phyloP scores from a whole-genome alignment of 1,140 invertebrate species.

The Wiebesia pumilae region DNA sequence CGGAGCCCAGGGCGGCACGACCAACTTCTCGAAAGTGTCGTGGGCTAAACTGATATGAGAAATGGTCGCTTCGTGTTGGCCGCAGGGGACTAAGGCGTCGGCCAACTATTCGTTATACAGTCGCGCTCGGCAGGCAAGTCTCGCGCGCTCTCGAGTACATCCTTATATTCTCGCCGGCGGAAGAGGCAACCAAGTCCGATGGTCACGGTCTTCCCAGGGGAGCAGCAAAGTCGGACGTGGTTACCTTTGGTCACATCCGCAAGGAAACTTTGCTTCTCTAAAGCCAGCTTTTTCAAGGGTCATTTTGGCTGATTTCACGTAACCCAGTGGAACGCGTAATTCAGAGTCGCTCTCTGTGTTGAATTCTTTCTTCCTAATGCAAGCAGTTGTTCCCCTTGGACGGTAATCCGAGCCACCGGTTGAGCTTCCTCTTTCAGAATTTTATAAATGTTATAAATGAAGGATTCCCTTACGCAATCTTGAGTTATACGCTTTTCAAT shows the following conservation, averaged over 20 bases:
- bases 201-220: neutral
- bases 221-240: no score
- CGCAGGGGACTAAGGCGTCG: conserved; percentile 67
- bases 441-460: no score
- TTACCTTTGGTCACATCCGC: no score
- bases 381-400: no score
- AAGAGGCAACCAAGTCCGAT: neutral
- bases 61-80: conserved; percentile 73
- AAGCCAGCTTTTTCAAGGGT: neutral
- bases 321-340: no score
- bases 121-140: no score
- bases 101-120: conserved; percentile 68
- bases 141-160: neutral
- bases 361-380: neutral
- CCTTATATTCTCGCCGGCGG: conserved; percentile 4
- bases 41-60: conserved; percentile 74
- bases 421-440: no score
- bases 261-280: neutral
- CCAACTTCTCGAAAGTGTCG: conserved; percentile 73
- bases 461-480: neutral
- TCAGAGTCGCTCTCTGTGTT: no score
- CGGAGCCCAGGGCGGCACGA: conserved; percentile 63
- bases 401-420: no score
- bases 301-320: no score
- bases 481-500: neutral